Percentiles rank a stretch among this genome's conserved stretches.
These are phyloP conservation scores for Lampris incognitus DNA, from an alignment of 2,113 vertebrate genomes.

Conservation along the genomic window DNA sequence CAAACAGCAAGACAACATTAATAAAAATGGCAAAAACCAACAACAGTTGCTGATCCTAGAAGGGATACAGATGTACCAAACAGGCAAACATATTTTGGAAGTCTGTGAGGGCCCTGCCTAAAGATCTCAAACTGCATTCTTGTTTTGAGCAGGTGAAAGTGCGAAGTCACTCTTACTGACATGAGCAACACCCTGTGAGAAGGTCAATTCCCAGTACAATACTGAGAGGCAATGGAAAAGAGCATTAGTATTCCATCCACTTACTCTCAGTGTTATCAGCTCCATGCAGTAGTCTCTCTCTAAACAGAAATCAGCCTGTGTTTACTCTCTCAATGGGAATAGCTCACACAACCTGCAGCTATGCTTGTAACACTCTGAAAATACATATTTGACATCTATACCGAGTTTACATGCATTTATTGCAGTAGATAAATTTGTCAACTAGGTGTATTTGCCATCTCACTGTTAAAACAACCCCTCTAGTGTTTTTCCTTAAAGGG, in stretches of 20 bases:
- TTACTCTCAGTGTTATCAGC: conserved; percentile 62
- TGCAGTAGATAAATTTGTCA: conserved; percentile 34
- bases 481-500: conserved; percentile 59
- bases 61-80: background rate
- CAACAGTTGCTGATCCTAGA: background rate
- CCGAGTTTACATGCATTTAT: conserved; percentile 18
- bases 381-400: conserved; percentile 35
- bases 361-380: conserved; percentile 16
- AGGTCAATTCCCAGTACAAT: conserved; percentile 72
- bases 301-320: conserved; percentile 27
- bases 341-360: conserved; percentile 30
- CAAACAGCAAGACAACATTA: background rate
- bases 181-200: conserved; percentile 70
- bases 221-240: conserved; percentile 48
- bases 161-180: conserved; percentile 63
- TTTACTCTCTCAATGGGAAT: conserved; percentile 42
- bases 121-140: conserved; percentile 41
- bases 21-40: background rate
- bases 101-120: conserved; percentile 17
- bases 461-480: conserved; percentile 57
- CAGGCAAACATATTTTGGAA: conserved; percentile 5
- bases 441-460: conserved; percentile 11
- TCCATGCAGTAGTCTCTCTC: conserved; percentile 57
- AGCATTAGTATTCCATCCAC: conserved; percentile 69
- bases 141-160: conserved; percentile 60